These are phyloP conservation scores for Dicranocentrus wangi DNA, from an alignment of 2,888 invertebrate genomes.

Conservation along the genomic window DNA sequence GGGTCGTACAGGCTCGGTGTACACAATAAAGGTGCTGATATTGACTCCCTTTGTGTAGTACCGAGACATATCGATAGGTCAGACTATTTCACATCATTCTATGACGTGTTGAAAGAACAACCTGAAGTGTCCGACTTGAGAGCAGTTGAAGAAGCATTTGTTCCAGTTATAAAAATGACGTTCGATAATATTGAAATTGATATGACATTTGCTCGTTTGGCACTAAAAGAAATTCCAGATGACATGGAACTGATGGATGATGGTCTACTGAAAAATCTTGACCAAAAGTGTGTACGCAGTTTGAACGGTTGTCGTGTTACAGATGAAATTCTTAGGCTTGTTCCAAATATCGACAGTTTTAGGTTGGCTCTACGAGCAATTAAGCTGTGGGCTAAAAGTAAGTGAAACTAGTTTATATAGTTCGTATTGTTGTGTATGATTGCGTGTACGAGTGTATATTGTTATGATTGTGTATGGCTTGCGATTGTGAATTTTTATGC, in stretches of 20 bases:
- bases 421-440: too few relatives aligned
- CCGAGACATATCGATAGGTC: conserved; percentile 94
- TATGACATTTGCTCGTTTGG: conserved; percentile 95
- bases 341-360: conserved; percentile 96
- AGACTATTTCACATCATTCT: conserved; percentile 97
- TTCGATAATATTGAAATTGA: conserved; percentile 99
- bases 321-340: conserved; percentile 96
- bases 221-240: conserved; percentile 96
- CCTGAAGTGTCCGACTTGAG: conserved; percentile 88
- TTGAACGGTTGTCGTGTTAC: conserved; percentile 98
- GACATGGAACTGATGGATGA: conserved; percentile 90
- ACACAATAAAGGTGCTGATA: conserved; percentile 98
- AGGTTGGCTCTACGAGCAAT: conserved; percentile 93
- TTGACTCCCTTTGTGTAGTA: conserved; percentile 98
- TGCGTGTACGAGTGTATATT: too few relatives aligned
- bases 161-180: conserved; percentile 99
- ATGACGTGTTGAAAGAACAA: conserved; percentile 89
- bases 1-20: conserved; percentile 96
- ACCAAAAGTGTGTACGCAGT: conserved; percentile 96
- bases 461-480: too few relatives aligned
- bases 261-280: conserved; percentile 92
- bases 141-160: conserved; percentile 98
- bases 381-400: conserved; percentile 98
- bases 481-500: too few relatives aligned
- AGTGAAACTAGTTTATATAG: too few relatives aligned